Evolutionary conservation across 2,797 vertebrate genomes (phyloP).

Genomic region (Salmo trutta): DNA sequence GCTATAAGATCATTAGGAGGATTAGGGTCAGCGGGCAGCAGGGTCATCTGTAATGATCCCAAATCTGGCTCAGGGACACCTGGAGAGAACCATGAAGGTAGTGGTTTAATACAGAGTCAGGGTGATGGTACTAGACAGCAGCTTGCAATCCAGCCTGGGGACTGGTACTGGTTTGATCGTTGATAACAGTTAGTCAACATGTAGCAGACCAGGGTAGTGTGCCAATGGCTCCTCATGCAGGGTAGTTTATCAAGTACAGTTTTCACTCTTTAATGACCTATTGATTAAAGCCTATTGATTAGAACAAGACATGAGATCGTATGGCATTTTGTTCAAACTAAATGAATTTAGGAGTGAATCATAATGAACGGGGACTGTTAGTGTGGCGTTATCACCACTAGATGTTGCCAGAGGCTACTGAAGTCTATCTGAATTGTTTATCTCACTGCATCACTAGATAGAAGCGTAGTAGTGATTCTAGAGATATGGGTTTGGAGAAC

Average conservation of each 20-base stretch:
- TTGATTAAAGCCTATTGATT: too few relatives aligned
- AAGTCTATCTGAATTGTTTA: neutral
- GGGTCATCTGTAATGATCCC: constrained; percentile 58
- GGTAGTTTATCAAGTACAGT: neutral
- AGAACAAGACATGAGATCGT: neutral
- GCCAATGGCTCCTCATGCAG: too few relatives aligned
- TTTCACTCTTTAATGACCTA: neutral
- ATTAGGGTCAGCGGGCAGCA: constrained; percentile 75
- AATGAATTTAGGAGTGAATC: neutral
- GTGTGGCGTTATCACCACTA: constrained; percentile 49
- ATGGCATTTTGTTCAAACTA: neutral
- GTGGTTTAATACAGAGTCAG: neutral
- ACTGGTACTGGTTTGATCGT: neutral
- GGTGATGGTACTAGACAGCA: neutral
- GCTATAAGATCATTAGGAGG: constrained; percentile 69
- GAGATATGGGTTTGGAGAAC: neutral
- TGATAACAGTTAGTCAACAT: too few relatives aligned
- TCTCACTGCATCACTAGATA: neutral
- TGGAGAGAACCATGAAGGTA: constrained; percentile 23
- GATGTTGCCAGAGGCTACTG: constrained; percentile 66
- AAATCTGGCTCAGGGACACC: constrained; percentile 34
- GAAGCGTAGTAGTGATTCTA: neutral
- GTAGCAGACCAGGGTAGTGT: too few relatives aligned
- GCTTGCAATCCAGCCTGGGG: neutral
- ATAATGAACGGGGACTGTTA: neutral